phyloP scores from a whole-genome alignment of 2,888 invertebrate genomes.

The Schizotus pectinicornis region DNA sequence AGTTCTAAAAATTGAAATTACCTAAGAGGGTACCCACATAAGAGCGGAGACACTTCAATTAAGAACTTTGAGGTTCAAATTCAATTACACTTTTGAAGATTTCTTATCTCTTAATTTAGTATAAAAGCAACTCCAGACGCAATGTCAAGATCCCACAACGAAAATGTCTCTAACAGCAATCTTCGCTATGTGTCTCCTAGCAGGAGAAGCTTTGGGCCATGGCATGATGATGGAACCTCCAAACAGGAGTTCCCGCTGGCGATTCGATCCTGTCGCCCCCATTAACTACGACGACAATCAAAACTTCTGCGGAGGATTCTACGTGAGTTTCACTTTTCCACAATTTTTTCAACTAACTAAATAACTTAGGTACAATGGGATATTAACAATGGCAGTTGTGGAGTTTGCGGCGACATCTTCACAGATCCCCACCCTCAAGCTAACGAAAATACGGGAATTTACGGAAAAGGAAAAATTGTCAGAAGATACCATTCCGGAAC shows the following conservation, averaged over 20 bases:
- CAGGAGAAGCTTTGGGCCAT: slow-evolving; percentile 43
- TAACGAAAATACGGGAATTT: slow-evolving; percentile 53
- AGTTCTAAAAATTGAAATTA: too few relatives aligned
- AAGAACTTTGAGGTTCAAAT: too few relatives aligned
- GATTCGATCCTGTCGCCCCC: slow-evolving; percentile 55
- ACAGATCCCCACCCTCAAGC: slow-evolving; percentile 44
- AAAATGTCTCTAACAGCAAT: too few relatives aligned
- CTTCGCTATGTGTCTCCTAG: too few relatives aligned
- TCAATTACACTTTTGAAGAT: too few relatives aligned
- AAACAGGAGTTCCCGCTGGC: slow-evolving; percentile 60
- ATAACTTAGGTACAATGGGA: slow-evolving; percentile 55
- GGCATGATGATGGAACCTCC: slow-evolving; percentile 62
- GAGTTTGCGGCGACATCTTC: slow-evolving; percentile 51
- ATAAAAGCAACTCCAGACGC: too few relatives aligned
- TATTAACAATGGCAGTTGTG: slow-evolving; percentile 55
- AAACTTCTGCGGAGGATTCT: slow-evolving; percentile 60
- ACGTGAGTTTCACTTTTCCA: too few relatives aligned
- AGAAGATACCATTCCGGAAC: slow-evolving; percentile 44
- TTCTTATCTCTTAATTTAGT: too few relatives aligned
- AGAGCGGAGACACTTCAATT: too few relatives aligned
- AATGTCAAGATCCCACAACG: too few relatives aligned
- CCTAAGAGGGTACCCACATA: too few relatives aligned
- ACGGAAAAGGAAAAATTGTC: slow-evolving; percentile 55
- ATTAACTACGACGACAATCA: slow-evolving; percentile 60
- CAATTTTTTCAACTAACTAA: not conserved